Evolutionary conservation across 2,113 vertebrate species (phyloP), one percentile per base, ranked within the genome.

Genomic region (Tapirus terrestris): DNA sequence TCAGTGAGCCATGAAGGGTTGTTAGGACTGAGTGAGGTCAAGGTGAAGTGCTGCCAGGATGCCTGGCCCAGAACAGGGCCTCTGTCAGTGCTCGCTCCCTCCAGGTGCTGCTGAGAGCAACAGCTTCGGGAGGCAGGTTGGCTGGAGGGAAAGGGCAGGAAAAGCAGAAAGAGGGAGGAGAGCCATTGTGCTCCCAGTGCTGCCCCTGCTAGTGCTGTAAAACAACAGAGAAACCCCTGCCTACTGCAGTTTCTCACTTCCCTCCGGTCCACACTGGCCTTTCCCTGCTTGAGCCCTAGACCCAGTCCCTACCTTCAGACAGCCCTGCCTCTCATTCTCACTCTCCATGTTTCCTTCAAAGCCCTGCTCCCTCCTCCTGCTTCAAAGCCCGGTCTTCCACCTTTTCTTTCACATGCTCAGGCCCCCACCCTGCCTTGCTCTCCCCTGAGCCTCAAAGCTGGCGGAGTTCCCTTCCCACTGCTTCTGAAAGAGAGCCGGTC

Each of bases 101-200:
- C 58, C 88, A 5, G 27, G 79, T 33, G 63, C 21, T 33, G 45
- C 33, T 6, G 21, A n/a, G 0, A 3, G 16, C 6, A 1, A 6
- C 21, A 10, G 43, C 36, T 39, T 39, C 39, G 23, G 43, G 16
- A 4, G 36, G 68, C 3, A 20, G 5, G 0, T 0, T 8, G 60
- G 13, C 53, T 43, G 67, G n/a, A 53, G 70, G 36, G 63, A 89
- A 3, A 65, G n/a, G 70, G n/a, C 92, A n/a, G 48, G 48, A 48
- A 48, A 8, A 48, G 48, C 10, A 7, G 43, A 56, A 48, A 60
- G 65, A 48, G 51, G 12, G 5, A 18, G 5, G 36, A 21, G 60
- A 5, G 39, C 18, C 27, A 12, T 17, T 0, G 20, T 36, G 31
- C 48, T 29, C 45, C 58, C 23, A 0, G 36, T 51, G 21, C 43